Base-by-base conservation (phyloP, 2,888 invertebrate genomes). In the Nemoura dubitans region DNA sequence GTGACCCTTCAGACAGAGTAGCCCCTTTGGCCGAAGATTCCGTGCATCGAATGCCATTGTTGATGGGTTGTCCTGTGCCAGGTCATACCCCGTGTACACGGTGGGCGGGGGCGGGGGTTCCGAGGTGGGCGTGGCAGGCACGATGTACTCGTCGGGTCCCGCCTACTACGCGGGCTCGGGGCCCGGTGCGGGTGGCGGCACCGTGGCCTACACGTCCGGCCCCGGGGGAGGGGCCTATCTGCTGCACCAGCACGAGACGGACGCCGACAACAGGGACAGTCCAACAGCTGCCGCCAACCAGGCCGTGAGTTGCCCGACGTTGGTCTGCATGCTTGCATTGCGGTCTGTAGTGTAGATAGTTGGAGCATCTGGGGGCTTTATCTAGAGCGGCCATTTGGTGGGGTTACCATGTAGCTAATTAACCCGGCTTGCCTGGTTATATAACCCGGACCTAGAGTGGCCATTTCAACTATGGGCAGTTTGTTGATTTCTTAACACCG, bases 101-200 rank as follows among this genome's bases (percentile, higher is more conserved):
- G 95, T 96, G 88, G 95, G 95, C 21, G 96, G 95, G 83, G 95
- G 96, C 88, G 95, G 95, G 21, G 96, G 95, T n/a, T n/a, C n/a
- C 89, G 91, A 93, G 89, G 90, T 90, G 28, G 92, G 93, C n/a
- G n/a, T 87, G 83, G 88, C 88, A 78, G 89, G 87, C n/a, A 5
- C 30, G 29, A 81, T 28, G 78, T 78, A 42, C 88, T 59, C 59
- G 36, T 3, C 36, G 10, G 21, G 16, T 1, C 59, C 59, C 16
- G 21, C 88, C 7, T 28, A 78, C 28, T 28, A 78, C 28, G 16
- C 78, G 16, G 27, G 76, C 21, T 3, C 28, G 27, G 78, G 78
- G 25, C 3, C 6, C 76, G 76, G 25, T 16, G 76, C 6, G 26
- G 78, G 28, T 26, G 78, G n/a, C 5, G 28, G 21, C 0, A 26